A percentile compares a stretch with the other conserved stretches of the same genome.
phyloP scores from a whole-genome alignment of 1,140 invertebrate genomes.

The Patella vulgata region DNA sequence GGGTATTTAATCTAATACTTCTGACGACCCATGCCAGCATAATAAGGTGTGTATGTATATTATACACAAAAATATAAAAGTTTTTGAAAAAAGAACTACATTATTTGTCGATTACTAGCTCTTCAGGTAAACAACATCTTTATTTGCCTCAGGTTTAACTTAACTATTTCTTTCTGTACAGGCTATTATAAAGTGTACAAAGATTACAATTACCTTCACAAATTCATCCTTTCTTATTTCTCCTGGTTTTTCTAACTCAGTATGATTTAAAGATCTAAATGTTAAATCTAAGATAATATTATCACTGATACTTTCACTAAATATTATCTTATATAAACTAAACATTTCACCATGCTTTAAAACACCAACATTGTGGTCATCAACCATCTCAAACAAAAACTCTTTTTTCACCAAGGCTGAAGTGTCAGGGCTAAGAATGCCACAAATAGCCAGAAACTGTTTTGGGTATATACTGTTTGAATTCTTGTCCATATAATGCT shows the following conservation, averaged over 20 bases:
- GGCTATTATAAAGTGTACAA: too few species aligned
- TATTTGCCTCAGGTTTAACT: too few species aligned
- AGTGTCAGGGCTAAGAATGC: constrained; percentile 37
- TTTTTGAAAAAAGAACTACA: too few species aligned
- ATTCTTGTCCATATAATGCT: constrained; percentile 28
- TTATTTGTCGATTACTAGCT: too few species aligned
- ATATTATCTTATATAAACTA: constrained; percentile 44
- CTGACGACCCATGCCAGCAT: too few species aligned
- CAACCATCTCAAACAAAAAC: constrained; percentile 49
- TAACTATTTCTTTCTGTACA: too few species aligned
- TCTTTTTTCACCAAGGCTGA: constrained; percentile 42
- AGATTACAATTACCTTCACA: constrained; percentile 40
- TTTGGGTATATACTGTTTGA: constrained; percentile 36
- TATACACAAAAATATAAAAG: too few species aligned
- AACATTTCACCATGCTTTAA: constrained; percentile 52
- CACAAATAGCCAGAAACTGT: constrained; percentile 42
- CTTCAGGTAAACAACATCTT: too few species aligned
- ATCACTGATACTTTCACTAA: constrained; percentile 40
- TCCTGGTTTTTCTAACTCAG: constrained; percentile 39
- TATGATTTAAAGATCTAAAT: constrained; percentile 37
- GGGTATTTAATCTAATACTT: too few species aligned
- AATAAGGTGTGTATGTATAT: too few species aligned
- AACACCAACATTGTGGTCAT: constrained; percentile 36
- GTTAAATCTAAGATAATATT: constrained; percentile 51
- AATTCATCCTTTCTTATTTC: constrained; percentile 47